Evolutionary conservation across 2,888 invertebrate genomes (phyloP).

Genomic region (Polymixis flavicincta): DNA sequence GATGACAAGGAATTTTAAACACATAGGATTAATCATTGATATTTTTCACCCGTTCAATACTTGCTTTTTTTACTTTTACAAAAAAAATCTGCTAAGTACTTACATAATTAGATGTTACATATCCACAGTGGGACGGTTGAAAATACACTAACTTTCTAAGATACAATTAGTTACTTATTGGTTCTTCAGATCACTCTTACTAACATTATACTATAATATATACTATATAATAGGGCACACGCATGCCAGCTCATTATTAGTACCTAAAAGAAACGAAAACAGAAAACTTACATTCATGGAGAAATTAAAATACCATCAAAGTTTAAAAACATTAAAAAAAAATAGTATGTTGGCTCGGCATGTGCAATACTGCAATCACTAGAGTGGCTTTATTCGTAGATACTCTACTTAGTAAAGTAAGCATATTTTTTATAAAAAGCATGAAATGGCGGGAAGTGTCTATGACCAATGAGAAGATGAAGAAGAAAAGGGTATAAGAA

Average conservation of each 20-base stretch:
- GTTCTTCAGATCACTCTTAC: slow-evolving; percentile 18
- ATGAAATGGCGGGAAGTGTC: slow-evolving; percentile 24
- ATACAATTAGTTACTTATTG: not conserved
- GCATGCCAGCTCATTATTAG: not conserved
- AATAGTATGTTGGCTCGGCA: slow-evolving; percentile 18
- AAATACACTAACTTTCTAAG: not conserved
- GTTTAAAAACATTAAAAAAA: not conserved
- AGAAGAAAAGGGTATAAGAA: slow-evolving; percentile 12
- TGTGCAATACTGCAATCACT: slow-evolving; percentile 50
- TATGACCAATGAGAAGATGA: slow-evolving; percentile 7
- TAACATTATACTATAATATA: slow-evolving; percentile 1
- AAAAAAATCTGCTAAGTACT: not conserved
- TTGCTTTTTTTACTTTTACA: slow-evolving; percentile 26
- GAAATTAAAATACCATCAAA: not conserved
- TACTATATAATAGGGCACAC: slow-evolving; percentile 8
- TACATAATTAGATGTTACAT: slow-evolving; percentile 1
- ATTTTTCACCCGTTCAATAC: slow-evolving; percentile 45
- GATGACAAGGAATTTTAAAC: slow-evolving; percentile 59
- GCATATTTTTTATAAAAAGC: slow-evolving; percentile 58
- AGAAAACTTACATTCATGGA: not conserved
- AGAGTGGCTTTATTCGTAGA: slow-evolving; percentile 59
- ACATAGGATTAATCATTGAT: slow-evolving; percentile 47
- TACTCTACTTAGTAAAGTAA: slow-evolving; percentile 42
- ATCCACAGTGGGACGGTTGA: slow-evolving; percentile 1
- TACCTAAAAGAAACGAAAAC: not conserved